A percentile compares a stretch with the other conserved stretches of the same genome.
phyloP scores from a whole-genome alignment of 2,888 invertebrate genomes.

The Escarpia spicata region DNA sequence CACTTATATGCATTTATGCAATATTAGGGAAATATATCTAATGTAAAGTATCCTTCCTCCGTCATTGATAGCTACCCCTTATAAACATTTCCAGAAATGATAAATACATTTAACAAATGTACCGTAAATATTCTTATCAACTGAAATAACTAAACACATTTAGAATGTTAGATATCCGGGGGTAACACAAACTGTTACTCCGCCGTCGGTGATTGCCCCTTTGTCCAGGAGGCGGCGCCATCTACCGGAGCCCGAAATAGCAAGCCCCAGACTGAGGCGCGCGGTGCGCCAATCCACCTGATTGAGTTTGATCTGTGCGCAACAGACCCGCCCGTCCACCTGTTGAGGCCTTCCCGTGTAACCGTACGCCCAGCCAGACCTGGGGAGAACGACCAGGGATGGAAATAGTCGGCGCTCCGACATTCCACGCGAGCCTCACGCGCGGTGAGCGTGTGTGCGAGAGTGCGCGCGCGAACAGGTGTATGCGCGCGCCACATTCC shows the following conservation, averaged over 20 bases:
- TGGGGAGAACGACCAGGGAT: not conserved
- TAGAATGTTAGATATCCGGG: no score
- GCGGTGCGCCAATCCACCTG: not conserved
- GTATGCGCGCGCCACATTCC: not conserved
- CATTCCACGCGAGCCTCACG: not conserved
- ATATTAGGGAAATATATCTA: no score
- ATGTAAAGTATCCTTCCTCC: no score
- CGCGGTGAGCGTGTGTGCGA: conserved; percentile 8
- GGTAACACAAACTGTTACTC: no score
- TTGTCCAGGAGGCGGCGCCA: not conserved
- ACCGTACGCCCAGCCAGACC: not conserved
- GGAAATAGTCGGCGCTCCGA: not conserved
- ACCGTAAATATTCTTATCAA: no score
- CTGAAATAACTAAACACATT: no score
- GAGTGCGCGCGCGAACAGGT: conserved; percentile 3
- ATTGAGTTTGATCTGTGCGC: conserved; percentile 16
- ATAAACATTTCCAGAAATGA: no score
- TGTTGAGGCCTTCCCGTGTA: not conserved
- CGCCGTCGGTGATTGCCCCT: not conserved
- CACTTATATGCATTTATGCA: no score
- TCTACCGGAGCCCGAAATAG: not conserved
- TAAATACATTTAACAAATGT: no score
- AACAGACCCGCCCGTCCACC: not conserved
- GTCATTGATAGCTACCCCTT: no score
- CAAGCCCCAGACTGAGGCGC: not conserved